Percentiles rank a stretch among this genome's conserved stretches.
phyloP scores from a whole-genome alignment of 2,797 vertebrate genomes.

The Sebastes wilsoni region DNA sequence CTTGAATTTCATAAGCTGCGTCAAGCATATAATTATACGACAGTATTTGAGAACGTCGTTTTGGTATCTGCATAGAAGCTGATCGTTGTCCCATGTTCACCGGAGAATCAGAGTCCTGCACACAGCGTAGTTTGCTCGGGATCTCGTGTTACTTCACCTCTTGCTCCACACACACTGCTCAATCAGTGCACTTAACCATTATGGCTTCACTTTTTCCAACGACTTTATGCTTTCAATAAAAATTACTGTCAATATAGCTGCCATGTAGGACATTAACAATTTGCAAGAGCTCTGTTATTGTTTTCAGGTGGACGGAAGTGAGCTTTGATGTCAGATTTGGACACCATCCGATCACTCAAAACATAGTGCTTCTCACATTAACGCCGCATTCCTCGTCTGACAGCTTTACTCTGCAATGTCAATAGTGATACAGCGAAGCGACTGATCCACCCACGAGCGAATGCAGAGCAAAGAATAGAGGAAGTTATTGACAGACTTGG shows the following conservation, averaged over 20 bases:
- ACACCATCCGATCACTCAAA: conserved; percentile 55
- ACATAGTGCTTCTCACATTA: conserved; percentile 72
- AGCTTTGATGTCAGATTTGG: conserved; percentile 56
- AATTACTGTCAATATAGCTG: conserved; percentile 38
- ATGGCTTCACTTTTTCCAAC: conserved; percentile 53
- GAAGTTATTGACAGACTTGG: conserved; percentile 76
- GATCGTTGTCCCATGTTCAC: conserved; percentile 25
- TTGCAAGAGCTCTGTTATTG: conserved; percentile 22
- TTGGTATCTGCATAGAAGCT: conserved; percentile 35
- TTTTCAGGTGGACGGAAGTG: conserved; percentile 40
- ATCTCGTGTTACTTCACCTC: conserved; percentile 75
- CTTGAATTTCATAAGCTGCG: conserved; percentile 40
- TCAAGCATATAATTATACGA: conserved; percentile 27
- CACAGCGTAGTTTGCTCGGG: conserved; percentile 67
- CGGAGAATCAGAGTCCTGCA: conserved; percentile 57
- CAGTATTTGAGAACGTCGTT: conserved; percentile 15
- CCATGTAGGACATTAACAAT: conserved; percentile 9
- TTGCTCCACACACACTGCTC: conserved; percentile 60
- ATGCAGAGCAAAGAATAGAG: conserved; percentile 46
- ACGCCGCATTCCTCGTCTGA: conserved; percentile 63
- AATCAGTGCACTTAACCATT: conserved; percentile 71
- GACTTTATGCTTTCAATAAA: conserved; percentile 44
- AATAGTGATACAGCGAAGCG: conserved; percentile 58
- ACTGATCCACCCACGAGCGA: conserved; percentile 54
- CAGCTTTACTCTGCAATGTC: conserved; percentile 71